Evolutionary conservation across 2,888 invertebrate species (phyloP), one percentile per base, ranked within the genome.

Genomic region (Nasonia oneida): DNA sequence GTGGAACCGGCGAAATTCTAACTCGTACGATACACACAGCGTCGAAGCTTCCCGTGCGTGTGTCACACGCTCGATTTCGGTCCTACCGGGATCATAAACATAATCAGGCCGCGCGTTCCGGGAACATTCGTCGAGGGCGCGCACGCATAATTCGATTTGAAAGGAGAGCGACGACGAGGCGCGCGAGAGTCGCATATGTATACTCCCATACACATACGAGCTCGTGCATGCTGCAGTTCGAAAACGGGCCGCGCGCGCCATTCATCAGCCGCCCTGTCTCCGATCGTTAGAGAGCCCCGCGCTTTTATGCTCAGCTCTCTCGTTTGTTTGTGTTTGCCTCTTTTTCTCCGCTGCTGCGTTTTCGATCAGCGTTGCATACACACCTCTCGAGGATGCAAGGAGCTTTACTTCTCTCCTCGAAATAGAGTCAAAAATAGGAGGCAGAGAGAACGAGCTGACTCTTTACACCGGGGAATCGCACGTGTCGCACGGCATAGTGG

Each of bases 231-330:
- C 18, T 42, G 47, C 47, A 71, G 64, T 53, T 77, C n/a, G 29
- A n/a, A 33, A 23, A 29, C 29, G 71, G 39, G 57, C 74, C 64
- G 8, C 37, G 23, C 47, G 64, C 57, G 12, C 71, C 82, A 73
- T 83, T 83, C 42, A 78, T 83, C 83, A 83, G 14, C 15, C 57
- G 77, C 42, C n/a, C 64, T 78, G 83, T 83, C 78, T 50, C 47
- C 78, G 73, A 50, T 83, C 83, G 79, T 83, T 83, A 83, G 61
- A 71, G 75, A 39, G 10, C 2, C 47, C 0, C 57, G 76, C 50
- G 64, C 50, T 47, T 39, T 50, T 39, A 53, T 6, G 2, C 5
- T 50, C 29, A 29, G 29, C 23, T 53, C 73, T n/a, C 5, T 37
- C 37, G 37, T 37, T 23, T 29, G 15, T 18, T 15, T 18, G 71